A percentile compares a stretch with the other conserved stretches of the same genome.
These are phyloP conservation scores for Hyperoplus lanceolatus DNA, from an alignment of 2,797 vertebrate genomes.

Conservation along the genomic window DNA sequence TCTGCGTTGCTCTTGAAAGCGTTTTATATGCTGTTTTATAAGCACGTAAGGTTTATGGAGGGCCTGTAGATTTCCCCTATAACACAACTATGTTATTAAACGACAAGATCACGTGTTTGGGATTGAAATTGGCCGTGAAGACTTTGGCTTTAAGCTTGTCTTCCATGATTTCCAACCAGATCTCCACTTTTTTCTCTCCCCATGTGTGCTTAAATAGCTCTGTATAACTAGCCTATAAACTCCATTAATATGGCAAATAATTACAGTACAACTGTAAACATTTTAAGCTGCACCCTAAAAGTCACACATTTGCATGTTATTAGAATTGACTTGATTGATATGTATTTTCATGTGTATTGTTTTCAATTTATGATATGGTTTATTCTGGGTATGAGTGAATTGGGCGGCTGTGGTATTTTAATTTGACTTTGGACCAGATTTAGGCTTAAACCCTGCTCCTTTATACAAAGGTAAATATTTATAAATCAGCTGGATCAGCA, in stretches of 20 bases:
- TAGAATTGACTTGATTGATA: neutral
- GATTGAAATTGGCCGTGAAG: slow-evolving; percentile 99
- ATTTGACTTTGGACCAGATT: slow-evolving; percentile 27
- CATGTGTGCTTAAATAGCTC: neutral
- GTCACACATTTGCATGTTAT: neutral
- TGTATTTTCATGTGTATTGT: neutral
- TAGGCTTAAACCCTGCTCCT: slow-evolving; percentile 22
- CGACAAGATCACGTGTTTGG: slow-evolving; percentile 97
- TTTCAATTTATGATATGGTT: slow-evolving; percentile 6
- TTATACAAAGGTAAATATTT: slow-evolving; percentile 53
- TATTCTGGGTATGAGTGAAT: slow-evolving; percentile 7
- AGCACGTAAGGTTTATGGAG: slow-evolving; percentile 99
- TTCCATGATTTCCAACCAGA: slow-evolving; percentile 44
- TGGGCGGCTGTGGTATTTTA: slow-evolving; percentile 14
- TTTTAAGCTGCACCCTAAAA: neutral
- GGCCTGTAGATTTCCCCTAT: slow-evolving; percentile 95
- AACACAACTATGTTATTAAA: slow-evolving; percentile 99
- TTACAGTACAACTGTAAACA: neutral
- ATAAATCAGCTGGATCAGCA: slow-evolving; percentile 50
- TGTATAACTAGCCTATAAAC: neutral
- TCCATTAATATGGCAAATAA: slow-evolving; percentile 3
- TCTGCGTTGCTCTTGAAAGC: slow-evolving; percentile 93
- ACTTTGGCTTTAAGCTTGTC: slow-evolving; percentile 87
- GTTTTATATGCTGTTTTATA: slow-evolving; percentile 99
- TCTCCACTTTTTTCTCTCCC: slow-evolving; percentile 1